phyloP scores from a whole-genome alignment of 2,113 vertebrate genomes.

The Microtus richardsoni region DNA sequence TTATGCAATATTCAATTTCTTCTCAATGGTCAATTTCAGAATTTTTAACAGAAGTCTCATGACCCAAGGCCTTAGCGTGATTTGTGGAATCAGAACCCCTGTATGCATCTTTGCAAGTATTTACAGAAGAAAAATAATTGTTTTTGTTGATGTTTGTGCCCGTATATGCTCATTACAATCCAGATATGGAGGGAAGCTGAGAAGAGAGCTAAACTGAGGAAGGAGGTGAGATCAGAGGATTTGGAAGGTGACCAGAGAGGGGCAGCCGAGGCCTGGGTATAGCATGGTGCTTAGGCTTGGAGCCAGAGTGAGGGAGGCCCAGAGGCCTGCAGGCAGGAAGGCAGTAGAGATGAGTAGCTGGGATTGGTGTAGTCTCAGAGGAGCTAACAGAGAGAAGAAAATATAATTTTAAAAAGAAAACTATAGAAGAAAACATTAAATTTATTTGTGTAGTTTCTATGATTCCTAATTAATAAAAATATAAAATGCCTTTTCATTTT shows the following conservation, averaged over 20 bases:
- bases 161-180: neutral
- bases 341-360: neutral
- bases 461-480: neutral
- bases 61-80: neutral
- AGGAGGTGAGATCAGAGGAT: neutral
- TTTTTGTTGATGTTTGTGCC: neutral
- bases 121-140: neutral
- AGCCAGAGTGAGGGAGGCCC: neutral
- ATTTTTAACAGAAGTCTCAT: constrained; percentile 43
- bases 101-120: constrained; percentile 20
- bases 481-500: neutral
- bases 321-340: neutral
- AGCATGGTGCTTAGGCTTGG: neutral
- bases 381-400: neutral
- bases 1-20: constrained; percentile 77
- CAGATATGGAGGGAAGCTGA: neutral
- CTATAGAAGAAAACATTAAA: neutral
- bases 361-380: neutral
- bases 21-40: constrained; percentile 39
- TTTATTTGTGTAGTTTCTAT: neutral
- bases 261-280: neutral
- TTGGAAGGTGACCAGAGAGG: constrained; percentile 26
- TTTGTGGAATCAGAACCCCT: neutral
- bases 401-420: neutral
- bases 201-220: constrained; percentile 14